phyloP scores from a whole-genome alignment of 2,888 invertebrate species.

The Drosophila infuscata region DNA sequence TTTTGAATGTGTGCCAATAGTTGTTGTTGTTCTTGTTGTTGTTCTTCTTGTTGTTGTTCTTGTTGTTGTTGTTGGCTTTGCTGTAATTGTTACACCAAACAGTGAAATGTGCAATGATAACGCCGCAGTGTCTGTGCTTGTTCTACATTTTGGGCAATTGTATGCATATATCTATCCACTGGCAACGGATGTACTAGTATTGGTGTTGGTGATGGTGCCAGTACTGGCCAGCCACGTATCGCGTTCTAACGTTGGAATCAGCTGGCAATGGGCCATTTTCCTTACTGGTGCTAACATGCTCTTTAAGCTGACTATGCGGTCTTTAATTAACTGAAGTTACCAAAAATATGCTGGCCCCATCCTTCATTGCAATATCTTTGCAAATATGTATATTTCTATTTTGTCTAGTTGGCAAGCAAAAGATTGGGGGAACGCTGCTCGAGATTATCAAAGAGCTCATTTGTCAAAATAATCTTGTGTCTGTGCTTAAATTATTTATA shows the following conservation, averaged over 20 bases:
- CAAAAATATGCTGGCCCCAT: constrained; percentile 11
- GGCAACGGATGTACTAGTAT: constrained; percentile 18
- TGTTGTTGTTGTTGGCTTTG: constrained; percentile 43
- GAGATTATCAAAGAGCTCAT: not conserved
- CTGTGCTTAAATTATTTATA: not conserved
- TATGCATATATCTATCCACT: constrained; percentile 14
- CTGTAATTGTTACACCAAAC: constrained; percentile 78
- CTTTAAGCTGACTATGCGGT: constrained; percentile 27
- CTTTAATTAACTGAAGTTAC: constrained; percentile 42
- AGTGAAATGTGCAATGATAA: constrained; percentile 78
- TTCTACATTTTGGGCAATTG: constrained; percentile 54
- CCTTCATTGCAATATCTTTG: not conserved
- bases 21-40: constrained; percentile 45
- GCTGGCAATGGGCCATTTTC: constrained; percentile 56
- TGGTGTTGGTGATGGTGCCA: constrained; percentile 24
- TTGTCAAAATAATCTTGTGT: not conserved
- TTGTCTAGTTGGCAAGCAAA: not conserved
- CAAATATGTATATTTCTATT: not conserved
- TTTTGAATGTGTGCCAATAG: constrained; percentile 76
- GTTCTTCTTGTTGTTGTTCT: constrained; percentile 46
- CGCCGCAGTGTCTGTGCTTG: constrained; percentile 62
- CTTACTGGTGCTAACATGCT: constrained; percentile 19
- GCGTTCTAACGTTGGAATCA: constrained; percentile 12
- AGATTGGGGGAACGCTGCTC: not conserved
- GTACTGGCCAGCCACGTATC: constrained; percentile 38